Evolutionary conservation across 2,888 invertebrate genomes (phyloP).

Genomic region (Ametastegia equiseti): DNA sequence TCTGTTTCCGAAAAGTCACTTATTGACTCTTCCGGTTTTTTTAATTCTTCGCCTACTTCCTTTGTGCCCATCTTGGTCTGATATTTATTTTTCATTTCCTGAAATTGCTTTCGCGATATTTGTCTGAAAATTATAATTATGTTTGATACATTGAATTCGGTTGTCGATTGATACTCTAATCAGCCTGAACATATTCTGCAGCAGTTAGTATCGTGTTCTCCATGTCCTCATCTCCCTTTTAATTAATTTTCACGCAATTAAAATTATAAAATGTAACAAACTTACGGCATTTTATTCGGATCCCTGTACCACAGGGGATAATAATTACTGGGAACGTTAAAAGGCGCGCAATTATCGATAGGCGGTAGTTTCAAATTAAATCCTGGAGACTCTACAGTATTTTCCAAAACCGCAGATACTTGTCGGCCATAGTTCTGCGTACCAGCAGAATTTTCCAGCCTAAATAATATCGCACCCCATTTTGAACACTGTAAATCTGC

Average conservation of each 20-base stretch:
- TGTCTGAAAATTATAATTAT: neutral
- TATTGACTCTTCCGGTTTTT: neutral
- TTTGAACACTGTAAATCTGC: no score
- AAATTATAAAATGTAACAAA: constrained; percentile 46
- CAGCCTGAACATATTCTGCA: neutral
- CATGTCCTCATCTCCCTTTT: neutral
- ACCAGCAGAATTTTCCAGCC: constrained; percentile 62
- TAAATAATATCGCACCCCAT: constrained; percentile 50
- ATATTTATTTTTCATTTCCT: constrained; percentile 1
- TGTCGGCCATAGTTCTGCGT: constrained; percentile 63
- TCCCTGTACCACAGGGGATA: constrained; percentile 67
- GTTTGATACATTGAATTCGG: neutral
- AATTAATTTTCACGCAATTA: neutral
- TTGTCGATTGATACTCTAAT: no score
- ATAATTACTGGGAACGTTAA: constrained; percentile 55
- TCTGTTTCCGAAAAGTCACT: neutral
- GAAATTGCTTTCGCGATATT: constrained; percentile 23
- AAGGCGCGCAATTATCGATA: constrained; percentile 61
- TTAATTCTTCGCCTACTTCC: neutral
- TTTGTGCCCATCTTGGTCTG: neutral
- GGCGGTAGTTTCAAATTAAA: constrained; percentile 61
- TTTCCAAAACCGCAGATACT: constrained; percentile 63
- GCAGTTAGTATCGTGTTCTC: neutral
- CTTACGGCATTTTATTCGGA: constrained; percentile 63
- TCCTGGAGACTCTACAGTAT: constrained; percentile 65